Evolutionary conservation across 2,113 vertebrate species (phyloP), one percentile per base, ranked within the genome.

Genomic region (Trochalopteron elliotii): DNA sequence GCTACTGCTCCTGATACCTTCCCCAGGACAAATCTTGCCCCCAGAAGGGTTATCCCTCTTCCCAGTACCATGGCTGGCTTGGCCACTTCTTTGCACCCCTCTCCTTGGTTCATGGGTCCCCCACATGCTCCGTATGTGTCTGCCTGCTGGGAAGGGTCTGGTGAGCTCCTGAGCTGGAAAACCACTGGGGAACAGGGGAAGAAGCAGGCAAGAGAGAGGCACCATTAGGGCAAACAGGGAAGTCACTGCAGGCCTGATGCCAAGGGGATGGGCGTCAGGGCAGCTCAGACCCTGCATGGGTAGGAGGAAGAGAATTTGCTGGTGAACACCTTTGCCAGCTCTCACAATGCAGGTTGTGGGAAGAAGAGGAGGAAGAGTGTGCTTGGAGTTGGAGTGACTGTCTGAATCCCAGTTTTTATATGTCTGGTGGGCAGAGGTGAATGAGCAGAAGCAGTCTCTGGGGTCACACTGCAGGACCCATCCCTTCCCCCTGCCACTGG

Each of bases 401-500:
- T 23, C 14, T 1, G 1, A 6, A 64, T 44, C 31, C 21, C 45
- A 21, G 24, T 69, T 81, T 83, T 25, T 47, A 14, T 57, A 33
- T 49, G 9, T 69, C 53, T 83, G 28, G 27, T 56, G 2, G 2
- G n/a, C 84, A 91, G 55, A 81, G 33, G 5, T 35, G 50, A 35
- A 50, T 0, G 1, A 74, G 59, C 10, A 8, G 69, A 45, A 70
- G 30, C 50, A 82, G 30, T 10, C 11, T n/a, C 57, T 3, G 4
- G 27, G 44, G 23, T 89, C 63, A 56, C 30, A 27, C 22, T 33
- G 49, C 37, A 2, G 40, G 28, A 68, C 13, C 24, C 5, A 1
- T 57, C 31, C 40, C 21, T 61, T 35, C 37, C 50, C 27, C 0
- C 0, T 3, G 19, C 63, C 65, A 44, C 2, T 10, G 30, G 35